A percentile compares a stretch with the other conserved stretches of the same genome.
These are phyloP conservation scores for Thera britannica DNA, from an alignment of 2,888 invertebrate genomes.

Conservation along the genomic window DNA sequence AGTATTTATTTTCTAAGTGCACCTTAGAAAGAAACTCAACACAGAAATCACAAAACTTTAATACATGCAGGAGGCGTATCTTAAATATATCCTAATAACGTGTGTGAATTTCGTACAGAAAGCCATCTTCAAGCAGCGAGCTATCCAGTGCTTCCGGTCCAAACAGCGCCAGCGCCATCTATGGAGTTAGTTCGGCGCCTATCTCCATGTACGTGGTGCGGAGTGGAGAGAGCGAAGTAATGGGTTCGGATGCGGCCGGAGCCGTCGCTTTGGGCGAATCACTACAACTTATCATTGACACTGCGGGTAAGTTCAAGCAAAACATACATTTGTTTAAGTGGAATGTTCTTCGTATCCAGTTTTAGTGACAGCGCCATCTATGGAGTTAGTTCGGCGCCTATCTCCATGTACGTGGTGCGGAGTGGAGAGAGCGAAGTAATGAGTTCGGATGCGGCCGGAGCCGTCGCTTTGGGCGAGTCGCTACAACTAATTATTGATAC, in stretches of 20 bases:
- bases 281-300: conserved; percentile 73
- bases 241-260: conserved; percentile 41
- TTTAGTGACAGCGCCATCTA: conserved; percentile 71
- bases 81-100: background rate
- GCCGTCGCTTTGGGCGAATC: conserved; percentile 75
- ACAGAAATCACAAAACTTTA: too few relatives aligned
- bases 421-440: conserved; percentile 48
- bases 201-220: conserved; percentile 76
- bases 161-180: conserved; percentile 71
- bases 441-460: conserved; percentile 43
- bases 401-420: conserved; percentile 75
- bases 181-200: conserved; percentile 59
- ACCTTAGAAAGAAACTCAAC: too few relatives aligned
- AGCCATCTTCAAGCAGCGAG: conserved; percentile 55
- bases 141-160: conserved; percentile 19
- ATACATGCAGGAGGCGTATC: too few relatives aligned
- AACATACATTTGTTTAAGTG: background rate
- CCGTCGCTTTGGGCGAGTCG: conserved; percentile 73
- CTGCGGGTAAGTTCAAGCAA: conserved; percentile 44
- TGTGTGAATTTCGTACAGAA: conserved; percentile 40
- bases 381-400: conserved; percentile 59
- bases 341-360: background rate
- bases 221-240: conserved; percentile 47
- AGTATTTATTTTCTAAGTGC: too few relatives aligned
- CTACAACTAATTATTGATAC: conserved; percentile 75